Evolutionary conservation across 1,140 invertebrate genomes (phyloP), one percentile per base, ranked within the genome.

Genomic region (Andricus grossulariae): DNA sequence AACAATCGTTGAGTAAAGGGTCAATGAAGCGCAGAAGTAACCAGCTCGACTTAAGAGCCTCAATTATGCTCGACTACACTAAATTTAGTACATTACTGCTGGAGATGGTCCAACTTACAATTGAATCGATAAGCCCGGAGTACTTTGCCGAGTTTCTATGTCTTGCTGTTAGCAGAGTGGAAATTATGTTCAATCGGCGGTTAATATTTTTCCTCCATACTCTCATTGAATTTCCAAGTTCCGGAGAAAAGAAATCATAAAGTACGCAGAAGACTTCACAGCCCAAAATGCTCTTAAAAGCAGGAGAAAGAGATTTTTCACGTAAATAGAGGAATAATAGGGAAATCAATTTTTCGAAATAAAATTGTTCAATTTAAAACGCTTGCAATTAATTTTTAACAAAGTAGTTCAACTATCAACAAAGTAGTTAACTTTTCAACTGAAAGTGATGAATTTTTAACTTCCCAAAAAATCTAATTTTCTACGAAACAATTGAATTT

Each of bases 41-140:
- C 60, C 60, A 66, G 39, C 60, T 66, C 32, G 60, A 66, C 60
- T 66, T 66, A 39, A 66, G 60, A 66, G 60, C 25, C 60, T 66
- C 60, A 66, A 66, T 66, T 66, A 66, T 66, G 60, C 60, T 66
- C 32, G 60, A 66, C 60, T 66, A 25, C 60, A 66, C 60, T 66
- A 66, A 66, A 66, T 66, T 66, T 66, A 66, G 60, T 66, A 21
- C 60, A 66, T 66, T 66, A 66, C 60, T 66, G 25, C 21, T 66
- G 60, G 60, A 66, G 60, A 39, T 66, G 60, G 60, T 66, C 60
- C 60, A 66, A 66, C 60, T 66, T 66, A 66, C 60, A 66, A 66
- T 66, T 66, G 60, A 66, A 66, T 66, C 60, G 60, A 66, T 66
- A 66, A 66, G 60, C 39, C 60, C n/a, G 45, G 25, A 39, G 60